Conservation (phyloP, 2,113 vertebrate genomes). For the Lepisosteus oculatus region DNA sequence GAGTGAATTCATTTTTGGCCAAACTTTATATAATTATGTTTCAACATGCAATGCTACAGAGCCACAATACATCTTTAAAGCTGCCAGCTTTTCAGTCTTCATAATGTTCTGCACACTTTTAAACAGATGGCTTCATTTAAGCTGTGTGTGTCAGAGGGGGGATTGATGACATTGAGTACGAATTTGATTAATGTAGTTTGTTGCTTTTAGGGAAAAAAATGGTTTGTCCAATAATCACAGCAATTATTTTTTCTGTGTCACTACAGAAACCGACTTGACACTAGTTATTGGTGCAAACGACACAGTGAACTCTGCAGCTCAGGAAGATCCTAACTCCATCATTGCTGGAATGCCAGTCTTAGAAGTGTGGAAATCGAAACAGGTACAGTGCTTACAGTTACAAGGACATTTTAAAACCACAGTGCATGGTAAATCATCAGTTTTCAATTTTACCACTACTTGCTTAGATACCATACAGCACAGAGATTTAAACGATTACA, state of each 20-base stretch:
- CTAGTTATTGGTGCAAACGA: slow-evolving; percentile 97
- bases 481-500: no score
- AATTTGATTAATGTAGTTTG: slow-evolving; percentile 31
- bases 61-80: slow-evolving; percentile 49
- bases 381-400: slow-evolving; percentile 60
- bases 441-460: no score
- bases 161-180: slow-evolving; percentile 39
- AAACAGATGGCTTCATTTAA: slow-evolving; percentile 68
- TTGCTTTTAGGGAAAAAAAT: slow-evolving; percentile 33
- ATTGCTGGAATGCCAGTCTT: slow-evolving; percentile 97
- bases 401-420: no score
- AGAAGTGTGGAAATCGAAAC: slow-evolving; percentile 97
- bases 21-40: slow-evolving; percentile 38
- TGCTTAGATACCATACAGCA: no score
- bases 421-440: no score
- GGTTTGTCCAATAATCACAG: no score
- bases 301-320: slow-evolving; percentile 94
- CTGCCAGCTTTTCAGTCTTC: slow-evolving; percentile 44
- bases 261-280: slow-evolving; percentile 87
- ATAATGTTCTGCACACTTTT: slow-evolving; percentile 26
- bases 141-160: slow-evolving; percentile 23
- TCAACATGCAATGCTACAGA: slow-evolving; percentile 43
- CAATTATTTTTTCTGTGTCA: slow-evolving; percentile 5
- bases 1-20: slow-evolving; percentile 30
- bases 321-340: slow-evolving; percentile 96